Conservation (phyloP, 2,888 invertebrate species). For the Drosophila affinis region DNA sequence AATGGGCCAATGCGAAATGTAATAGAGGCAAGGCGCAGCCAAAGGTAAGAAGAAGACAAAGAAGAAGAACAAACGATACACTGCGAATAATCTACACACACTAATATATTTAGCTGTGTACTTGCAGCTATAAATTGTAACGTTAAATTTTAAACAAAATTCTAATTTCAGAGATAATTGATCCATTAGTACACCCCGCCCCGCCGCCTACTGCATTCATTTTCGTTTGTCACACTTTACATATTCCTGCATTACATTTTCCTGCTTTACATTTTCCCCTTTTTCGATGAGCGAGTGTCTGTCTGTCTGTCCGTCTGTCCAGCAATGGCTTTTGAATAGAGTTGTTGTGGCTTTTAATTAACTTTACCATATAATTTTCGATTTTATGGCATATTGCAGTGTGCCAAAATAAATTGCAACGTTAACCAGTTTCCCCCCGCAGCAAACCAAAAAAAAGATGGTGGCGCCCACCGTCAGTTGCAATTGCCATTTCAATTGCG, state of each 20-base stretch:
- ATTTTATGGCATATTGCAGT: slow-evolving; percentile 45
- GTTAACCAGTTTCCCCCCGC: slow-evolving; percentile 61
- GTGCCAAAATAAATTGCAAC: slow-evolving; percentile 49
- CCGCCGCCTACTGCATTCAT: neutral
- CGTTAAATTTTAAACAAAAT: neutral
- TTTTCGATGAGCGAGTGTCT: slow-evolving; percentile 24
- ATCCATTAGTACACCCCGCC: neutral
- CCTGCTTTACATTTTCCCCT: neutral
- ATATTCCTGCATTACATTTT: neutral
- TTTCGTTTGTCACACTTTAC: neutral
- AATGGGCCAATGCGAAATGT: neutral
- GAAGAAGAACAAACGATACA: neutral
- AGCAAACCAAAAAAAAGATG: neutral
- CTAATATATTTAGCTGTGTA: neutral
- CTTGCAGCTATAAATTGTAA: neutral
- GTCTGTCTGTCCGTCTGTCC: slow-evolving; percentile 19
- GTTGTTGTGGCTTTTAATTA: slow-evolving; percentile 56
- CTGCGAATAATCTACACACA: neutral
- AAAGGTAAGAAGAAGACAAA: neutral
- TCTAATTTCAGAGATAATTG: neutral
- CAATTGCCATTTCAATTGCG: slow-evolving; percentile 41
- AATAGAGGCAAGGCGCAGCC: neutral
- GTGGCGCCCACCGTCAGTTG: slow-evolving; percentile 44
- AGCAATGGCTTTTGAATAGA: slow-evolving; percentile 25
- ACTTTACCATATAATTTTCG: slow-evolving; percentile 47